Evolutionary conservation across 1,140 invertebrate genomes (phyloP).

Genomic region (Brachionus plicatilis): DNA sequence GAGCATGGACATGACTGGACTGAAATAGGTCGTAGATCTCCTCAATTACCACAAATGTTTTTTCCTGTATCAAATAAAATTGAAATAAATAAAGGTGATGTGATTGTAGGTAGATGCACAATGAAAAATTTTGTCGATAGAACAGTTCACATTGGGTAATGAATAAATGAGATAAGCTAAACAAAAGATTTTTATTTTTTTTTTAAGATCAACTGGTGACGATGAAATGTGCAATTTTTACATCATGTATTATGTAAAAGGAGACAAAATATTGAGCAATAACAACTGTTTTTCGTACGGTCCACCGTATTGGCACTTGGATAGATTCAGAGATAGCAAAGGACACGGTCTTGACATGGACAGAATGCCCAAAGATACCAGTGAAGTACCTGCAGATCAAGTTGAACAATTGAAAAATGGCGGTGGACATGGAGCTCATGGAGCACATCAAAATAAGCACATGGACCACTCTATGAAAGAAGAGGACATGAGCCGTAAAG

Average conservation of each 20-base stretch:
- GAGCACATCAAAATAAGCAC: neutral
- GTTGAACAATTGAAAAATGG: neutral
- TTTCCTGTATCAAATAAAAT: neutral
- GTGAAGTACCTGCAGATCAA: conserved; percentile 10
- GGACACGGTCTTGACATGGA: neutral
- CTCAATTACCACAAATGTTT: conserved; percentile 52
- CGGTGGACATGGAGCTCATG: neutral
- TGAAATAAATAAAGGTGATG: conserved; percentile 40
- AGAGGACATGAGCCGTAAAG: neutral
- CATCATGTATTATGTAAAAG: conserved; percentile 36
- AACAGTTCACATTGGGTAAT: conserved; percentile 34
- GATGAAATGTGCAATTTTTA: conserved; percentile 42
- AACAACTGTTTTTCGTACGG: conserved; percentile 5
- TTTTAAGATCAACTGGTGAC: conserved; percentile 32
- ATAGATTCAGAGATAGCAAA: conserved; percentile 4
- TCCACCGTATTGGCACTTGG: conserved; percentile 37
- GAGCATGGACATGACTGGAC: conserved; percentile 47
- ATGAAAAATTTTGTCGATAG: conserved; percentile 39
- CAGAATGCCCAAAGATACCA: conserved; percentile 14
- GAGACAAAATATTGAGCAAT: conserved; percentile 2
- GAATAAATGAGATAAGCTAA: neutral
- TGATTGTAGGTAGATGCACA: conserved; percentile 39
- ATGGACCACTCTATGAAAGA: neutral
- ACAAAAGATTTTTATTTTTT: neutral
- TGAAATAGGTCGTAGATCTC: conserved; percentile 53